Base-by-base conservation (phyloP, 2,113 vertebrate species). In the Ptilonorhynchus violaceus region DNA sequence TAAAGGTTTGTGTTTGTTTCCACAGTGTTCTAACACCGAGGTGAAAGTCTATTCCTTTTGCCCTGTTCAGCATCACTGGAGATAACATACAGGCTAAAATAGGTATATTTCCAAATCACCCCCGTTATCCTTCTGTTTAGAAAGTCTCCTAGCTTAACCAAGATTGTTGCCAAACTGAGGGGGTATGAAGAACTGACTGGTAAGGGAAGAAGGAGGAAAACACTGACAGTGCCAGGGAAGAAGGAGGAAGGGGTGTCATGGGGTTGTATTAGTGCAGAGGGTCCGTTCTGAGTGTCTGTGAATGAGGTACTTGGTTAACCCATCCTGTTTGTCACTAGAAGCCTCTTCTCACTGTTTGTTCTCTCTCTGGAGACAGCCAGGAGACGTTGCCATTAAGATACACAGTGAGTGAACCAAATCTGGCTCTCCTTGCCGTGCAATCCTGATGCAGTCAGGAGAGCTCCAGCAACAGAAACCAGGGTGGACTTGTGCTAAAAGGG, bases 1-100 rank as follows among this genome's bases (percentile, higher is more conserved):
- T 73, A n/a, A 88, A 85, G 85, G 68, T 64, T 63, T 9, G 2
- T 82, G 88, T 83, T 94, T 93, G 53, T 84, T 96, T 93, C 76
- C 72, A 73, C 53, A 33, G 20, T 52, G 90, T 15, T 83, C 59
- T 88, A 86, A 77, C 0, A 1, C 68, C 2, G 30, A 86, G 83
- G 76, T 90, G 83, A 86, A 96, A 96, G 55, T 67, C 50, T 80
- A 31, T 55, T 37, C 60, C 21, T 96, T 90, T 52, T 59, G 55
- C 70, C 49, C 60, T 69, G 67, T 73, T 67, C 84, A 88, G 60
- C 75, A 89, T 68, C 73, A 78, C 13, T 82, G 77, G 85, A 93
- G 81, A 75, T 50, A 92, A 82, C 30, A 39, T 15, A 69, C 37
- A 68, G 52, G 37, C 44, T 80, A 49, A 92, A 95, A 89, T 0